Conservation (phyloP, 2,888 invertebrate species). For the Drosophila trichaetosa region DNA sequence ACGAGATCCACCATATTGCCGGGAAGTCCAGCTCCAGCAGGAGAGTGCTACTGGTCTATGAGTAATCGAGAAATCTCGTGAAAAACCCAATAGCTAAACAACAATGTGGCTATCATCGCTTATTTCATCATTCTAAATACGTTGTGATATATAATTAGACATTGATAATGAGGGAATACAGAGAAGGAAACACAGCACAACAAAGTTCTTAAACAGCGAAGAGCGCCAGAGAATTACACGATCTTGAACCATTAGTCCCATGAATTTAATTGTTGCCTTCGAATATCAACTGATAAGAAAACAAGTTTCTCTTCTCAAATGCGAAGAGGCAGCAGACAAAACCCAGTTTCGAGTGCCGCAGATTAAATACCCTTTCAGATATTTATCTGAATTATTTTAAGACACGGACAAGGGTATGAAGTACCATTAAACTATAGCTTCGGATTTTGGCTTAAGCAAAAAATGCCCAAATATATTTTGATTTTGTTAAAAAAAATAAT, state of each 20-base stretch:
- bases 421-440: too few species aligned
- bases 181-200: neutral
- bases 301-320: slow-evolving; percentile 28
- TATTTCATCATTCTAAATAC: slow-evolving; percentile 9
- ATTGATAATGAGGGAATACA: neutral
- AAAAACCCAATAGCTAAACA: slow-evolving; percentile 21
- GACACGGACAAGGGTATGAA: too few species aligned
- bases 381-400: neutral
- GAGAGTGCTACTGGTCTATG: slow-evolving; percentile 19
- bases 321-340: neutral
- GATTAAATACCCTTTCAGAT: neutral
- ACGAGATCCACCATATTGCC: neutral
- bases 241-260: slow-evolving; percentile 32
- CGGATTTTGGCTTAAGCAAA: neutral
- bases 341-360: neutral
- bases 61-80: slow-evolving; percentile 58
- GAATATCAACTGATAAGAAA: slow-evolving; percentile 36
- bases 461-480: neutral
- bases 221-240: neutral
- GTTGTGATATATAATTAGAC: neutral
- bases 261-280: slow-evolving; percentile 27
- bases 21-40: slow-evolving; percentile 39
- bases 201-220: slow-evolving; percentile 12
- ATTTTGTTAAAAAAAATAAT: neutral
- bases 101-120: neutral